Evolutionary conservation across 2,113 vertebrate species (phyloP).

Genomic region (Neolamprologus modestus): DNA sequence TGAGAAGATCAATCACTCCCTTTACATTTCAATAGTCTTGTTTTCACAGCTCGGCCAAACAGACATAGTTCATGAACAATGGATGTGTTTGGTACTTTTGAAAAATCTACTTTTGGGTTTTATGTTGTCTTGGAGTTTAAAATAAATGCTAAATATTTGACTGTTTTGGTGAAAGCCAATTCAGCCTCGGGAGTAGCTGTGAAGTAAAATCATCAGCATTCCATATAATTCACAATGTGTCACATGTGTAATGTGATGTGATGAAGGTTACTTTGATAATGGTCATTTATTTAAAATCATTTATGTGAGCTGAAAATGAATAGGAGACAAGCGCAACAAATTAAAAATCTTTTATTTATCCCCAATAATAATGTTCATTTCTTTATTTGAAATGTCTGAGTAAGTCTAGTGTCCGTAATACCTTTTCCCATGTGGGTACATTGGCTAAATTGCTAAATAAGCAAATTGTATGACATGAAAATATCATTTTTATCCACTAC

Average conservation of each 20-base stretch:
- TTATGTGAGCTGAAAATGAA: neutral
- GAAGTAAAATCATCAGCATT: neutral
- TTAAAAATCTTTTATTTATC: neutral
- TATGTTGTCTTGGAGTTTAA: neutral
- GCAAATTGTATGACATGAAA: neutral
- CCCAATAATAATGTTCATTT: neutral
- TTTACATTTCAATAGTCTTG: conserved; percentile 34
- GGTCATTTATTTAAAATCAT: neutral
- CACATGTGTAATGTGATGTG: neutral
- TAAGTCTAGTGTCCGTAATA: neutral
- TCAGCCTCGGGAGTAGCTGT: neutral
- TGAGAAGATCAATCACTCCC: conserved; percentile 32
- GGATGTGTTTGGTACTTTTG: neutral
- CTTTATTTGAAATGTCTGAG: neutral
- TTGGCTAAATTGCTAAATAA: neutral
- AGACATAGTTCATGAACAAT: neutral
- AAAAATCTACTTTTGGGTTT: neutral
- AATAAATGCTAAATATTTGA: neutral
- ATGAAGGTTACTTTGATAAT: neutral
- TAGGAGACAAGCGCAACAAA: neutral
- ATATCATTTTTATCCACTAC: neutral
- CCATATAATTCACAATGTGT: neutral
- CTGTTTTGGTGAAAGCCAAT: neutral
- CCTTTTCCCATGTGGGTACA: neutral
- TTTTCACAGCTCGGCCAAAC: neutral